phyloP scores from a whole-genome alignment of 2,113 vertebrate species.

The Sylvietta virens region DNA sequence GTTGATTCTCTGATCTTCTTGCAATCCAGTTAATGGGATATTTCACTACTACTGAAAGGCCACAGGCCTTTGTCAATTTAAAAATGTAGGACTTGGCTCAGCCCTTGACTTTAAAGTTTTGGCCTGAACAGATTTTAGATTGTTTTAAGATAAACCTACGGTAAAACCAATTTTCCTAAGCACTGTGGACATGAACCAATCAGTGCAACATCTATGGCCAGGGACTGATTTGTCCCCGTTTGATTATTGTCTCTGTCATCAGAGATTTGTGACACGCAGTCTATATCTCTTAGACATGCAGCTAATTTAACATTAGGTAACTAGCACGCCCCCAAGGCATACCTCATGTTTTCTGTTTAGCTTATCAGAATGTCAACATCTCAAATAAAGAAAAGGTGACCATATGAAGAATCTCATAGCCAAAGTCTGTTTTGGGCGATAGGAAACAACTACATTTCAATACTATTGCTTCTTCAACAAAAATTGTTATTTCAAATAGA shows the following conservation, averaged over 20 bases:
- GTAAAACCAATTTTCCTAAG: not conserved
- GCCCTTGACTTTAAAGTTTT: not conserved
- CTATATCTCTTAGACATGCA: not conserved
- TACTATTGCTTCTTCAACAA: not conserved
- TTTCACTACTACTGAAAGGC: not conserved
- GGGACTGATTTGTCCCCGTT: not conserved
- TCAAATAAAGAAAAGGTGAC: not conserved
- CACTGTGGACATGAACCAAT: accelerated
- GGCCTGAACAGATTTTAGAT: not conserved
- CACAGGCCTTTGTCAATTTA: not conserved
- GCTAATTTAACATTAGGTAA: not conserved
- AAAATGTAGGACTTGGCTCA: not conserved
- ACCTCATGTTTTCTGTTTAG: not conserved
- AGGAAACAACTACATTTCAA: not conserved
- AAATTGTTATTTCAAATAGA: not conserved
- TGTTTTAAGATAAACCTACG: not conserved
- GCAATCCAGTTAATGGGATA: not conserved
- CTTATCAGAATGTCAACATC: not conserved
- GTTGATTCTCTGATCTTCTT: not conserved
- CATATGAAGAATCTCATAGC: not conserved
- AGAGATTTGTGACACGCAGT: not conserved
- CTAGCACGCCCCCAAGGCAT: not conserved
- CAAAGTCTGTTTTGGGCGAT: not conserved
- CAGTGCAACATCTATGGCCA: not conserved
- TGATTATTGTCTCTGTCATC: not conserved